phyloP scores from a whole-genome alignment of 2,888 invertebrate species.

The Conops quadrifasciatus region DNA sequence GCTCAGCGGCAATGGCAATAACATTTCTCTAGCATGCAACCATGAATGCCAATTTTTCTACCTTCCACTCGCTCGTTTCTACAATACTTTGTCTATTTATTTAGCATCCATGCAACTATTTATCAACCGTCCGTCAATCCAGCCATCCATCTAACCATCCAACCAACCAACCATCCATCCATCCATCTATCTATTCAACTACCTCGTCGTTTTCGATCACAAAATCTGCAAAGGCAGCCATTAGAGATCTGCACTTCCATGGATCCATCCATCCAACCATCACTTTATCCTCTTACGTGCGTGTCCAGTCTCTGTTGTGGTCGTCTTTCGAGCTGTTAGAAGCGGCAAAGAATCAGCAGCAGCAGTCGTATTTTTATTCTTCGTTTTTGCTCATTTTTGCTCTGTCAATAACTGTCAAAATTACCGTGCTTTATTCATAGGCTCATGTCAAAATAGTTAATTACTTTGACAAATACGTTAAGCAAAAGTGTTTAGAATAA shows the following conservation, averaged over 20 bases:
- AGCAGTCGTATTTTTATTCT: background rate
- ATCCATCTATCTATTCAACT: background rate
- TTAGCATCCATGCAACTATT: background rate
- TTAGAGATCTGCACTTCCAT: too few species aligned
- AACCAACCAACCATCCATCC: background rate
- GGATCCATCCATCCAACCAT: background rate
- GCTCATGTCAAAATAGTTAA: slow-evolving; percentile 2
- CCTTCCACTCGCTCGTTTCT: background rate
- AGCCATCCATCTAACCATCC: background rate
- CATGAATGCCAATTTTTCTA: background rate
- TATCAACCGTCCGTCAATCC: background rate
- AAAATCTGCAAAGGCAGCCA: background rate
- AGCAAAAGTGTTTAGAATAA: too few species aligned
- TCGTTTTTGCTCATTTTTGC: background rate
- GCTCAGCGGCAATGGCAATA: background rate
- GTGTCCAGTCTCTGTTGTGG: background rate
- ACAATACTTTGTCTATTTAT: background rate
- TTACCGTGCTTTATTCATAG: background rate
- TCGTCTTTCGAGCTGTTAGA: background rate
- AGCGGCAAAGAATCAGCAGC: background rate
- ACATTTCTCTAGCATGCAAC: background rate
- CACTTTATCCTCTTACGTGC: background rate
- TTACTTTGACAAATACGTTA: background rate
- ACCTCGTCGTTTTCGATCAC: background rate
- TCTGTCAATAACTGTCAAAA: background rate